phyloP scores from a whole-genome alignment of 2,113 vertebrate genomes.

The Hiodon tergisus region DNA sequence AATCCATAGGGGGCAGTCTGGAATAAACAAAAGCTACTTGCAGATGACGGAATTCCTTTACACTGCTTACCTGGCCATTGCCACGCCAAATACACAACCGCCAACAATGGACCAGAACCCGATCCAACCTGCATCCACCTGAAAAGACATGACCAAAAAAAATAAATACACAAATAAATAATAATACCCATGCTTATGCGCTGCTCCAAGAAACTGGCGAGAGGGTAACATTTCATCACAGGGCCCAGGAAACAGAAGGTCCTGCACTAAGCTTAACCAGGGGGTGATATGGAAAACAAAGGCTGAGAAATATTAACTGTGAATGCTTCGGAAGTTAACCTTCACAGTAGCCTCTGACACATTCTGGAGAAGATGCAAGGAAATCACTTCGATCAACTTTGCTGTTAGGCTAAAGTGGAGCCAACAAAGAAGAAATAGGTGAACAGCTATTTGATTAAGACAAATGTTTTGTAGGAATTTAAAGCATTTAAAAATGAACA shows the following conservation, averaged over 20 bases:
- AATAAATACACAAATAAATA: not conserved
- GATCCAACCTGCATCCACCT: constrained; percentile 97
- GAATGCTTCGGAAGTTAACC: too few species aligned
- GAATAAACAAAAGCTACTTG: not conserved
- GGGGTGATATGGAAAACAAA: too few species aligned
- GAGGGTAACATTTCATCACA: not conserved
- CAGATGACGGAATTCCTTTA: not conserved
- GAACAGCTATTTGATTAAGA: too few species aligned
- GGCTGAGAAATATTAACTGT: too few species aligned
- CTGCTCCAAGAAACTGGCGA: not conserved
- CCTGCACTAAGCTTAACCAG: not conserved
- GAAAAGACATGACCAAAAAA: constrained; percentile 2
- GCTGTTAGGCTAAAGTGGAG: too few species aligned
- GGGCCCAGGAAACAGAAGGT: not conserved
- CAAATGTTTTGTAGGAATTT: too few species aligned
- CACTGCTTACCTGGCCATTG: constrained; percentile 79
- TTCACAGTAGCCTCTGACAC: too few species aligned
- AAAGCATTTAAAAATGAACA: too few species aligned
- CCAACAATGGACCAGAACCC: constrained; percentile 95
- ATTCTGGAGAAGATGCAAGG: too few species aligned
- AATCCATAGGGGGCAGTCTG: too few species aligned
- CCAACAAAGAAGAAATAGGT: too few species aligned
- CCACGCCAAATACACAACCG: constrained; percentile 90
- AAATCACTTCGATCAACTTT: too few species aligned
- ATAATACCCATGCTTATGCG: not conserved